Percentiles rank a stretch among this genome's conserved stretches.
Conservation (phyloP, 2,797 vertebrate genomes). For the Chaenodraco wilsoni region DNA sequence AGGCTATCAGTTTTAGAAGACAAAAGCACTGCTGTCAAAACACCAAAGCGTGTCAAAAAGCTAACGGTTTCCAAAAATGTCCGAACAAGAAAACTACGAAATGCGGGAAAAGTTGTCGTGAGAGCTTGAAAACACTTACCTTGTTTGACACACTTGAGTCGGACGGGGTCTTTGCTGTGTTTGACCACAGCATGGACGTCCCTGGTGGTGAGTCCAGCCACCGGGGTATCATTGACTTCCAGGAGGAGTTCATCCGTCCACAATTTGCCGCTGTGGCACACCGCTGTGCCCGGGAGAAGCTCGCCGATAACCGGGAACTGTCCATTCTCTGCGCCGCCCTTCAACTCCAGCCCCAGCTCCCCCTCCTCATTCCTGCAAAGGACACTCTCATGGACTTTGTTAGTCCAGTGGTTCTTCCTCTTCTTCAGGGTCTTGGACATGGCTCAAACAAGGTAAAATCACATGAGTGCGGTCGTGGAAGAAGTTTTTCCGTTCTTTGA, state of each 20-base stretch:
- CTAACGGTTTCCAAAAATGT: constrained; percentile 24
- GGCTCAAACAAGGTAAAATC: constrained; percentile 73
- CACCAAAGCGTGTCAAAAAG: not conserved
- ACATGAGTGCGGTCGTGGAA: constrained; percentile 67
- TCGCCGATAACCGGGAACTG: constrained; percentile 95
- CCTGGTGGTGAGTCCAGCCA: constrained; percentile 95
- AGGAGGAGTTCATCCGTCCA: constrained; percentile 88
- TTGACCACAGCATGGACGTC: constrained; percentile 96
- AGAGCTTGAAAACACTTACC: constrained; percentile 77
- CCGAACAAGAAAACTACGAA: not conserved
- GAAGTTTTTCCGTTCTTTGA: constrained; percentile 55
- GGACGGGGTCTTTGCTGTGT: constrained; percentile 95
- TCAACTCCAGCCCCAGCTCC: constrained; percentile 91
- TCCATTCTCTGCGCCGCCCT: constrained; percentile 95
- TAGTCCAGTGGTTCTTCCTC: constrained; percentile 96
- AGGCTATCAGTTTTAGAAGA: constrained; percentile 26
- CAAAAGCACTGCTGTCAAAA: constrained; percentile 53
- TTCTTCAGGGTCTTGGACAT: constrained; percentile 97
- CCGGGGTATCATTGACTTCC: constrained; percentile 97
- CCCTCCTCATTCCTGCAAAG: constrained; percentile 89
- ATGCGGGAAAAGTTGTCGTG: constrained; percentile 30
- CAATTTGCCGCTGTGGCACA: constrained; percentile 85
- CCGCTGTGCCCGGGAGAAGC: constrained; percentile 84
- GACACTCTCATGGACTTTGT: constrained; percentile 95
- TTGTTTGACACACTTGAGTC: constrained; percentile 96